Evolutionary conservation across 2,888 invertebrate species (phyloP).

Genomic region (Caenorhabditis sp.): DNA sequence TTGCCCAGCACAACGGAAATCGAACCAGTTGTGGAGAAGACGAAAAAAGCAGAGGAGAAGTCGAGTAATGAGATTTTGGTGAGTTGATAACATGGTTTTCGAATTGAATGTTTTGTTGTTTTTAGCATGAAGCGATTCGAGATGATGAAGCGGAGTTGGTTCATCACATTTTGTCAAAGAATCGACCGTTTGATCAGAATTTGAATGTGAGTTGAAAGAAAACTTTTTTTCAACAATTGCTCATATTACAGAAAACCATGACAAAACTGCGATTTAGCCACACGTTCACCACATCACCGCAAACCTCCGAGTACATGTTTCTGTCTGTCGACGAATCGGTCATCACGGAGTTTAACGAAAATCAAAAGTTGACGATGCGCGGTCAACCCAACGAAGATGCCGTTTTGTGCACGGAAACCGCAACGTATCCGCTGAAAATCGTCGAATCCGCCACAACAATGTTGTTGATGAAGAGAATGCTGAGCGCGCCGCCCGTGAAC

Average conservation of each 20-base stretch:
- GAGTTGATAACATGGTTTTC: background rate
- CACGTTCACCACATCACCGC: background rate
- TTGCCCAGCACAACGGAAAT: background rate
- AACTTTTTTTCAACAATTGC: background rate
- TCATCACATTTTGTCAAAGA: slow-evolving; percentile 23
- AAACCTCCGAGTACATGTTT: slow-evolving; percentile 24
- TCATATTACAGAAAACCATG: slow-evolving; percentile 30
- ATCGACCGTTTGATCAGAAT: slow-evolving; percentile 30
- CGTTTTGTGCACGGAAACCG: slow-evolving; percentile 22
- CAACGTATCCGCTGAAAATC: slow-evolving; percentile 33
- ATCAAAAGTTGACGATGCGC: slow-evolving; percentile 27
- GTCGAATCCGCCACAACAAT: slow-evolving; percentile 33
- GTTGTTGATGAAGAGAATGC: slow-evolving; percentile 15
- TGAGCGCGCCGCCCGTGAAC: slow-evolving; percentile 14
- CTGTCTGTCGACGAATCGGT: slow-evolving; percentile 31
- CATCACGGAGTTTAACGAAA: slow-evolving; percentile 8
- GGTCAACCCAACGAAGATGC: slow-evolving; percentile 28
- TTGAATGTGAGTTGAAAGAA: slow-evolving; percentile 24
- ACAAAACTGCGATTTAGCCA: slow-evolving; percentile 25
- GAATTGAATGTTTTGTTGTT: background rate
- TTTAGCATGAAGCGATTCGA: slow-evolving; percentile 23
- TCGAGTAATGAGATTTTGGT: slow-evolving; percentile 26
- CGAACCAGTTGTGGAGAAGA: background rate
- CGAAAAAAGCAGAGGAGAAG: slow-evolving; percentile 9
- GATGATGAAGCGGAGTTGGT: slow-evolving; percentile 16